Base-by-base conservation (phyloP, 2,113 vertebrate species). In the Phaetusa simplex region DNA sequence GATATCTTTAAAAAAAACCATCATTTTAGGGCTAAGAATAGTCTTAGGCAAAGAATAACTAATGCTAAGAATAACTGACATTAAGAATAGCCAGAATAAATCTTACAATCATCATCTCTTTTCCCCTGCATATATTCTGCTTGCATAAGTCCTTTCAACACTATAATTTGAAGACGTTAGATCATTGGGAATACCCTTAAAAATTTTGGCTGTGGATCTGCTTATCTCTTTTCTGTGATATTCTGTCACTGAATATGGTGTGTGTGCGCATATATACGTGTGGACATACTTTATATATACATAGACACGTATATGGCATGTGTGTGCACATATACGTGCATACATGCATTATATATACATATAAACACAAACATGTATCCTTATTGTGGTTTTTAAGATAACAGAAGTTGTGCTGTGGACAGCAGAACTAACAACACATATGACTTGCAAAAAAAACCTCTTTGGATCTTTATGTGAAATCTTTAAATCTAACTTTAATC, bases 1-100 rank as follows among this genome's bases (percentile, higher is more conserved):
- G 14, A 86, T 88, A 80, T n/a, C n/a, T 91, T 91, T 45, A 67
- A 40, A 43, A 43, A 21, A 5, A 42, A 42, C 5, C 12, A 16
- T 79, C 18, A 38, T 67, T 90, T 94, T 87, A 67, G 30, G 52
- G 36, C 82, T 87, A 93, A 93, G 92, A 91, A 93, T 86, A 94
- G 49, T 42, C 56, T 64, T 85, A 58, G 38, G 13, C 89, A 86
- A 95, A 82, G 53, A 95, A 91, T 91, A 93, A 29, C 69, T 78
- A 67, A 49, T 17, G n/a, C 87, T 87, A 82, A 93, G 86, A 95
- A 87, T 87, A 91, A 69, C 53, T 67, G 67, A 71, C 23, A 26
- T 40, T 86, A 83, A 89, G 77, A 85, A 82, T 76, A 87, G 23
- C 56, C 1, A 0, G 47, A 89, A 91, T 42, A 94, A 82, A 74